Base-by-base conservation (phyloP, 1,140 invertebrate genomes). In the Drosophila dunni region DNA sequence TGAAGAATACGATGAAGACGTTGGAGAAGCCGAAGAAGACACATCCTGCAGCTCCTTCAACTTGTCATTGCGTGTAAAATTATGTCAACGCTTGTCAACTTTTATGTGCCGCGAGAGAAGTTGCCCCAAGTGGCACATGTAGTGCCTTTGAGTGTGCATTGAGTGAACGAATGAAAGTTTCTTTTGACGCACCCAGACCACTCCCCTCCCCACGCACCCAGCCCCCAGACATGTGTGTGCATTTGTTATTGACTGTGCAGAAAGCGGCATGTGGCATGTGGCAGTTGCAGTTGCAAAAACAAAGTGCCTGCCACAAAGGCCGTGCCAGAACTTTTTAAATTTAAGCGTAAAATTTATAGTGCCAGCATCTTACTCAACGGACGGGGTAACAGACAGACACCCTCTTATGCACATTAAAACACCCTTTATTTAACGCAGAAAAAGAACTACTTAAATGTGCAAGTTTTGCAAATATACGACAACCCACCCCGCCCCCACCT, bases 71-170 rank as follows among this genome's bases (percentile, higher is more conserved):
- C 83, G 84, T 85, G 83, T 88, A 88, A 88, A 88, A 88, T 88
- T 88, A 88, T 88, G 83, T 88, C 83, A 88, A 83, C 86, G 83
- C 83, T 77, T 88, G 83, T 88, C 83, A 88, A 88, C 83, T 86
- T 89, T 83, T 88, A 81, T 86, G 73, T 54, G 56, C 48, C 70
- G 74, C 63, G 33, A 13, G 15, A 58, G 15, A 75, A 75, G 61
- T 72, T 76, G 60, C 70, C 69, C 61, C 75, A 78, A 86, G 78
- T 85, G 82, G 70, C 48, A 65, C 78, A 62, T 62, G 71, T 70
- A 89, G 84, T 88, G 83, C 69, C 73, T 65, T 83, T 79, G 79
- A 88, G 83, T 77, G 80, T 74, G 79, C 83, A 79, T 86, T 88
- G 79, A 89, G 83, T 68, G 83, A 79, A 70, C 56, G 65, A 73